phyloP scores from a whole-genome alignment of 2,888 invertebrate genomes.

The Kryphioiulus occultus region DNA sequence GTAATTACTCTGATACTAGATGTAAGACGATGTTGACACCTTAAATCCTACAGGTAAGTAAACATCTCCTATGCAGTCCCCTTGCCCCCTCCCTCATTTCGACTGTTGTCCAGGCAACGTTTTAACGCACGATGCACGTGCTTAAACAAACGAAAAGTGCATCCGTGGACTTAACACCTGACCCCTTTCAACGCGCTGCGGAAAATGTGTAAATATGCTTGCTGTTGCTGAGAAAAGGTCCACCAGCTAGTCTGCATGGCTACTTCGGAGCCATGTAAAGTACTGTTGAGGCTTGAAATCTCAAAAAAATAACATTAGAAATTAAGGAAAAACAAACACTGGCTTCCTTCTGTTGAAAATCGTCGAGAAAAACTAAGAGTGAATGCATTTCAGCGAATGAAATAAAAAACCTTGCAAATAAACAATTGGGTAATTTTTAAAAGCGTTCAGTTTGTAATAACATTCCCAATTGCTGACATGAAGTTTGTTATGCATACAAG shows the following conservation, averaged over 20 bases:
- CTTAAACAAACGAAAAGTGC: slow-evolving; percentile 18
- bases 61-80: not conserved
- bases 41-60: not conserved
- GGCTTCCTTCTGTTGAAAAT: not conserved
- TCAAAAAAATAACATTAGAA: not conserved
- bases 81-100: not conserved
- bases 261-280: not conserved
- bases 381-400: not conserved
- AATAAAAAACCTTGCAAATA: not conserved
- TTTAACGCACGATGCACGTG: slow-evolving; percentile 18
- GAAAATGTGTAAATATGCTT: not conserved
- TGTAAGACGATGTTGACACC: slow-evolving; percentile 13
- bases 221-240: not conserved
- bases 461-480: not conserved
- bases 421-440: not conserved
- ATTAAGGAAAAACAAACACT: not conserved
- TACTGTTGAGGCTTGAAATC: not conserved
- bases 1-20: not conserved
- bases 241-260: not conserved
- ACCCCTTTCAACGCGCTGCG: slow-evolving; percentile 29
- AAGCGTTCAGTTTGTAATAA: not conserved
- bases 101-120: not conserved
- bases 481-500: not conserved
- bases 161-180: slow-evolving; percentile 39
- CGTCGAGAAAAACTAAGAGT: not conserved